Evolutionary conservation across 1,140 invertebrate genomes (phyloP).

Genomic region (Drosophila rufa): DNA sequence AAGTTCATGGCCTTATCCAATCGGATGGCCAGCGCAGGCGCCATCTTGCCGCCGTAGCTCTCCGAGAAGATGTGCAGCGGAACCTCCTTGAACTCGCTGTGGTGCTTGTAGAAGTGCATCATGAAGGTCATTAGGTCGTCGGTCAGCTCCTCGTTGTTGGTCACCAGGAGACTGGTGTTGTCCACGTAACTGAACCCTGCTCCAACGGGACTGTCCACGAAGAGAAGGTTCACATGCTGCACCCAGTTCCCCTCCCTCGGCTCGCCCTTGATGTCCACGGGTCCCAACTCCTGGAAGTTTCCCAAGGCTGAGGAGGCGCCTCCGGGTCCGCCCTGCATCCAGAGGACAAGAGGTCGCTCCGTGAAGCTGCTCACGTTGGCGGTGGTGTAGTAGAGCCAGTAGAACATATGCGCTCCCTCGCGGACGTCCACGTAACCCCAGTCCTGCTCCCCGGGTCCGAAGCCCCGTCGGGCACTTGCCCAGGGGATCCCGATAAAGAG

Average conservation of each 20-base stretch:
- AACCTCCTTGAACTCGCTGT: constrained; percentile 89
- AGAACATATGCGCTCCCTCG: constrained; percentile 91
- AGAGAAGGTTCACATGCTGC: constrained; percentile 92
- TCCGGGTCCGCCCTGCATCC: constrained; percentile 93
- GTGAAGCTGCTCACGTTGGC: constrained; percentile 87
- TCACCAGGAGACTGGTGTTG: constrained; percentile 86
- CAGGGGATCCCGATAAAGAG: constrained; percentile 12
- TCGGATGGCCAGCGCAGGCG: constrained; percentile 89
- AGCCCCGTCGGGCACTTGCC: constrained; percentile 76
- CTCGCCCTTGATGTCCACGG: constrained; percentile 88
- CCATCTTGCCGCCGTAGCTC: constrained; percentile 97
- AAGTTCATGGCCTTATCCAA: constrained; percentile 87
- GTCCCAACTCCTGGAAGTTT: constrained; percentile 92
- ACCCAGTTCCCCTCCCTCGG: constrained; percentile 91
- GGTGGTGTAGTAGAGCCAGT: constrained; percentile 92
- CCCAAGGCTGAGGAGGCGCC: constrained; percentile 91
- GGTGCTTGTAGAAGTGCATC: constrained; percentile 87
- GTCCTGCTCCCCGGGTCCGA: constrained; percentile 88
- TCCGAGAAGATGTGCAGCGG: constrained; percentile 94
- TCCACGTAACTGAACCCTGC: constrained; percentile 94
- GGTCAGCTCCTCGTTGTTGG: constrained; percentile 90
- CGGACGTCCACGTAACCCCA: constrained; percentile 90
- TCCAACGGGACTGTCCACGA: constrained; percentile 96
- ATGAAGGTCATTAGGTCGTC: constrained; percentile 91
- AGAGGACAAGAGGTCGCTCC: constrained; percentile 90